Evolutionary conservation across 2,797 vertebrate genomes (phyloP).

Genomic region (Sebastolobus alascanus): DNA sequence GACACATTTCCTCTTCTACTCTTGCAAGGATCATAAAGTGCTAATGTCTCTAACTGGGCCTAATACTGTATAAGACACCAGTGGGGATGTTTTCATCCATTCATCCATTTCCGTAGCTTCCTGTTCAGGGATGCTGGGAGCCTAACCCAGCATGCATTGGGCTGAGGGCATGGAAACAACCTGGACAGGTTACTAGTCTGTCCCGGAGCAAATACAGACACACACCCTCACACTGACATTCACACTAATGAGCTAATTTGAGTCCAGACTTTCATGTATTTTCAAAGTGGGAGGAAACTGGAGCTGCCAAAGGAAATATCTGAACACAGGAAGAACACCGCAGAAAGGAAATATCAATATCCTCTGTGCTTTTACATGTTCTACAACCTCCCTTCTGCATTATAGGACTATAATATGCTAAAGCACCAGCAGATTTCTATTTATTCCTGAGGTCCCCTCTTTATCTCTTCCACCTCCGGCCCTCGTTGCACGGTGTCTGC

Average conservation of each 20-base stretch:
- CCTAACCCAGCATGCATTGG: conserved; percentile 35
- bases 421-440: conserved; percentile 17
- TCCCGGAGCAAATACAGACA: conserved; percentile 46
- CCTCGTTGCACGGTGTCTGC: conserved; percentile 54
- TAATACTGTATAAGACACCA: conserved; percentile 55
- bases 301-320: conserved; percentile 70
- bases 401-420: background rate
- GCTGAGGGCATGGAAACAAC: conserved; percentile 59
- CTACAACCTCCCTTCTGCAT: background rate
- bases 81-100: conserved; percentile 61
- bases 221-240: conserved; percentile 51
- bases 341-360: conserved; percentile 56
- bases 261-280: conserved; percentile 48
- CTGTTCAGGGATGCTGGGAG: conserved; percentile 22
- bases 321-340: conserved; percentile 54
- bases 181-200: conserved; percentile 52
- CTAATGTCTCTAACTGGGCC: conserved; percentile 50
- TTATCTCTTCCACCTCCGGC: conserved; percentile 44
- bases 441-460: conserved; percentile 4
- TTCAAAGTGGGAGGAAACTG: conserved; percentile 67
- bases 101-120: conserved; percentile 49
- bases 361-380: conserved; percentile 24
- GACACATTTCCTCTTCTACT: conserved; percentile 76
- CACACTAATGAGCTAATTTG: conserved; percentile 66
- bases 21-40: conserved; percentile 58